Evolutionary conservation across 2,888 invertebrate species (phyloP), one percentile per base, ranked within the genome.

Genomic region (Rhogogaster chlorosoma): DNA sequence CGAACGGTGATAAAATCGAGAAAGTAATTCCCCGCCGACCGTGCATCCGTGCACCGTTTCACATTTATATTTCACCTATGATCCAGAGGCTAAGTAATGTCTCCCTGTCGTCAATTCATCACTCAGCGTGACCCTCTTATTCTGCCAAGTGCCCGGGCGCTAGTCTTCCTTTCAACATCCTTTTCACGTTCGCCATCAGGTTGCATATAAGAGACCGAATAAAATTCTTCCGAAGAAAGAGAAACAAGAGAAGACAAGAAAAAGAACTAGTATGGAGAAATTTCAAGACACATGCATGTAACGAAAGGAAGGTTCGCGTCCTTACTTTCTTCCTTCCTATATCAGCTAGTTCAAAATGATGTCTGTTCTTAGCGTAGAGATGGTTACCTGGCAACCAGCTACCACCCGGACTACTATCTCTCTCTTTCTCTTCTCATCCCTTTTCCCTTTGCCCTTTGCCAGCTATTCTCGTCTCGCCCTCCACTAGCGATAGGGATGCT

Each of bases 41-140:
- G n/a, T n/a, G n/a, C 64, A 12, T 64, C 64, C 26, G 10, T 64
- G 12, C 64, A 49, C 0, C 18, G 7, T 53, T n/a, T n/a, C n/a
- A 1, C 7, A 6, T 18, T n/a, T 53, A 53, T 53, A 53, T 42
- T 61, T 61, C 10, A 18, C 36, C 80, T 61, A 36, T 38, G 57
- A 80, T 80, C 61, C 61, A 7, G 78, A 38, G 61, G 57, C 57
- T 38, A 61, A 80, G 38, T 61, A 80, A 80, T 80, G 80, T 80
- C 80, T 26, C 38, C 61, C 80, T 57, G 80, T 80, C 80, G 61
- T 57, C 61, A 38, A 61, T 80, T 80, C 80, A 80, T 80, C 80
- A 80, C 80, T 80, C 80, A 80, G 61, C 80, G 80, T 61, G 80
- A 80, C 61, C 80, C 80, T 80, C 80, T 80, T 61, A 53, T 61